Conservation (phyloP, 2,888 invertebrate genomes). For the Lithophane semibrunnea region DNA sequence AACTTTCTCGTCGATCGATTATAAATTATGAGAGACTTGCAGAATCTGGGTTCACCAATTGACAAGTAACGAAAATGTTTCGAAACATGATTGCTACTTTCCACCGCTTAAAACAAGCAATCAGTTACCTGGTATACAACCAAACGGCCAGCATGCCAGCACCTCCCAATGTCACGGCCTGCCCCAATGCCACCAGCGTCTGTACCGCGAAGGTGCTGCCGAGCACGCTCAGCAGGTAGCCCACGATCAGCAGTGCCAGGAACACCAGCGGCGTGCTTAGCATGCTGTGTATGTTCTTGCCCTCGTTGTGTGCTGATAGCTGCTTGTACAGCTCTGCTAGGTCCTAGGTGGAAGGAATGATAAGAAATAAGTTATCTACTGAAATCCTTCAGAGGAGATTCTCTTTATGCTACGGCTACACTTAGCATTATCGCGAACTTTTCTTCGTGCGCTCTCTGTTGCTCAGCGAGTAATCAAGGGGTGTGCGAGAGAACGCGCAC, state of each 20-base stretch:
- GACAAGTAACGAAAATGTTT: no score
- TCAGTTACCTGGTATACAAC: slow-evolving; percentile 95
- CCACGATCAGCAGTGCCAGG: slow-evolving; percentile 94
- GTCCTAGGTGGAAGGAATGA: slow-evolving; percentile 90
- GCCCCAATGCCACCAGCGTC: slow-evolving; percentile 94
- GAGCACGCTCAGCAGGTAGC: slow-evolving; percentile 95
- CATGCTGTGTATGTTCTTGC: slow-evolving; percentile 98
- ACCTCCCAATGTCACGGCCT: slow-evolving; percentile 93
- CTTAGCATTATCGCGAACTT: no score
- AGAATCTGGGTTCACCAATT: no score
- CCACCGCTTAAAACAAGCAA: background rate
- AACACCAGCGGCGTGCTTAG: slow-evolving; percentile 98
- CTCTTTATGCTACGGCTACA: no score
- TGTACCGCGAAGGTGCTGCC: slow-evolving; percentile 95
- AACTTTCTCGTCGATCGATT: no score
- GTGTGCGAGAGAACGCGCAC: no score
- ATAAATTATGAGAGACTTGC: no score
- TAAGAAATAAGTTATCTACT: background rate
- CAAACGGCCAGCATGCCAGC: slow-evolving; percentile 94
- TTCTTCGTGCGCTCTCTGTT: no score
- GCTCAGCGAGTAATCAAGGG: no score
- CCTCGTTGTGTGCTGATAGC: slow-evolving; percentile 97
- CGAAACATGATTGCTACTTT: no score
- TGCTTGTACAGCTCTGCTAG: slow-evolving; percentile 95
- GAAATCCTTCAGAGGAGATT: background rate